Percentiles rank a stretch among this genome's conserved stretches.
These are phyloP conservation scores for Cyrtonyx montezumae DNA, from an alignment of 2,113 vertebrate genomes.

Conservation along the genomic window DNA sequence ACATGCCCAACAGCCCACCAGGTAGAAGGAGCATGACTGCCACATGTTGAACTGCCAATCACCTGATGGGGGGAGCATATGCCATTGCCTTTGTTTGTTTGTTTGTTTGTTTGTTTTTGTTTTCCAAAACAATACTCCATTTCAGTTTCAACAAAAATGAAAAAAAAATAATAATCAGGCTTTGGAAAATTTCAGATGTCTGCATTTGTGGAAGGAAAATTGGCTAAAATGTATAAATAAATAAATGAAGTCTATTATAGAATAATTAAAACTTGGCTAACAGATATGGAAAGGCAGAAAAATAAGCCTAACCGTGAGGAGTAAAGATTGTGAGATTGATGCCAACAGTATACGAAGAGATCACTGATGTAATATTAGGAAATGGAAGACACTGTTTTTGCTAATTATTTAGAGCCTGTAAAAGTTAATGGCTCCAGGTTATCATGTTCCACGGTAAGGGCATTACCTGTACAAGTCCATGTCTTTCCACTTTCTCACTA, in stretches of 20 bases:
- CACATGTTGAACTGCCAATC: no score
- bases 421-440: background rate
- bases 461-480: no score
- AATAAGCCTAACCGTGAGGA: background rate
- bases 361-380: background rate
- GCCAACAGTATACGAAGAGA: background rate
- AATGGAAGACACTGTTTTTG: background rate
- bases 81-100: rapidly evolving
- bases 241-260: rapidly evolving
- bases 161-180: background rate
- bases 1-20: no score
- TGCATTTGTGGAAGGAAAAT: background rate
- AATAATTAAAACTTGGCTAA: background rate
- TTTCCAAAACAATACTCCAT: background rate
- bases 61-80: no score
- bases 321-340: background rate
- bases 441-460: background rate
- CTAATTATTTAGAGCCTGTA: background rate
- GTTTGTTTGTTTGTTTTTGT: background rate
- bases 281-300: background rate
- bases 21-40: no score
- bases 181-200: background rate
- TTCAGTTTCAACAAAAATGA: background rate
- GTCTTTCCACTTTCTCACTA: background rate
- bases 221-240: background rate